These are phyloP conservation scores for Masticophis lateralis DNA, from an alignment of 2,797 vertebrate genomes.

Conservation along the genomic window DNA sequence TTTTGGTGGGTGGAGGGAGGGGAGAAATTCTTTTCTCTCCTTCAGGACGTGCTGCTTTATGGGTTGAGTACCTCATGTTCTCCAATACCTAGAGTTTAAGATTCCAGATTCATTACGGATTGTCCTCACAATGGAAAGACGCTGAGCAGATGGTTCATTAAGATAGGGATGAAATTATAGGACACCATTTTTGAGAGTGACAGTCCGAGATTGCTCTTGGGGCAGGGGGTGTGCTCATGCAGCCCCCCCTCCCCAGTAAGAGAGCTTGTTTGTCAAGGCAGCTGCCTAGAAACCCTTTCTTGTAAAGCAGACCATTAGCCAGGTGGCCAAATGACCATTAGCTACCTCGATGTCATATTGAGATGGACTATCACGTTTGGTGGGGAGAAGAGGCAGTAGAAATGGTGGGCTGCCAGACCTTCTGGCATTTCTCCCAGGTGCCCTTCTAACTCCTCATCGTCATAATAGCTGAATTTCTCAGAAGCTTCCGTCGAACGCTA, in stretches of 20 bases:
- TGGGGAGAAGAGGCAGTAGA: not conserved
- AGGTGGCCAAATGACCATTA: slow-evolving; percentile 18
- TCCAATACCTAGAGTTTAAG: not conserved
- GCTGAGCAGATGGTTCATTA: not conserved
- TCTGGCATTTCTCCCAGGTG: slow-evolving; percentile 6
- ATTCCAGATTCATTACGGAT: not conserved
- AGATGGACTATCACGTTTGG: not conserved
- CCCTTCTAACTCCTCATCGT: not conserved
- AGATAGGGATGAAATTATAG: not conserved
- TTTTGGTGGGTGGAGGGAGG: not conserved
- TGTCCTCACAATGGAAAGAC: not conserved
- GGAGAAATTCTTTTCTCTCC: slow-evolving; percentile 16
- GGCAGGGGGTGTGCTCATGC: not conserved
- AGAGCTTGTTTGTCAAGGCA: not conserved
- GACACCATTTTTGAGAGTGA: not conserved
- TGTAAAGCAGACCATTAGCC: slow-evolving; percentile 16
- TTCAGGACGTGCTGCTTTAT: slow-evolving; percentile 12
- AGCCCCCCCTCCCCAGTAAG: not conserved
- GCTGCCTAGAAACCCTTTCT: slow-evolving; percentile 7
- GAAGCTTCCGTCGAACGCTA: not conserved
- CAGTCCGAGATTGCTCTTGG: not conserved
- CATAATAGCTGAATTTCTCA: not conserved
- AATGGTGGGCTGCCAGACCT: not conserved
- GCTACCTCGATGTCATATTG: not conserved
- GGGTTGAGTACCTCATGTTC: not conserved